phyloP scores from a whole-genome alignment of 2,797 vertebrate species.

The Delichon dasypus region DNA sequence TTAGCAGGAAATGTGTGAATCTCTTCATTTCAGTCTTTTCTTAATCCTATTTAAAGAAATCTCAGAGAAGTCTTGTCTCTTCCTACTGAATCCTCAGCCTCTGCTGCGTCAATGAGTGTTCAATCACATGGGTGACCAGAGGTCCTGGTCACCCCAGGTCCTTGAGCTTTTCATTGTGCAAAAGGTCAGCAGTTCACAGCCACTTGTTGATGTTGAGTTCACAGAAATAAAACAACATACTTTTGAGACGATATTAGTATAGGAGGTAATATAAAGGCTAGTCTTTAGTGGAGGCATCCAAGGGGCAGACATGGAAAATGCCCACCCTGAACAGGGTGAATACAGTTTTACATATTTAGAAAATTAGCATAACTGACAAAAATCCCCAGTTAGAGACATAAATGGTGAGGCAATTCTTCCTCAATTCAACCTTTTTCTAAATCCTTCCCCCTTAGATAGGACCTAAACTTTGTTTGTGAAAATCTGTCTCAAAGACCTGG shows the following conservation, averaged over 20 bases:
- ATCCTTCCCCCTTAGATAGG: neutral
- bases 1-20: neutral
- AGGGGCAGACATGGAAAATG: neutral
- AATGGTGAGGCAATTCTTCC: neutral
- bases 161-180: neutral
- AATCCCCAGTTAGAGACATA: neutral
- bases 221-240: neutral
- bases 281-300: neutral
- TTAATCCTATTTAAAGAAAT: neutral
- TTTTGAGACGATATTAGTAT: neutral
- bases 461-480: neutral
- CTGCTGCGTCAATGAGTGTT: neutral
- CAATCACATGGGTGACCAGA: rapidly evolving
- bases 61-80: neutral
- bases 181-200: rapidly evolving
- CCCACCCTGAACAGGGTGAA: rapidly evolving
- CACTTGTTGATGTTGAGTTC: neutral
- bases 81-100: neutral
- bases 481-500: neutral
- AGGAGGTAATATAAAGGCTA: neutral
- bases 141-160: too few species aligned
- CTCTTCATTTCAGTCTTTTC: neutral
- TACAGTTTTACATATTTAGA: neutral
- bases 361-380: neutral
- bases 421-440: rapidly evolving